Percentiles rank a stretch among this genome's conserved stretches.
phyloP scores from a whole-genome alignment of 2,113 vertebrate genomes.

The Lynx canadensis region DNA sequence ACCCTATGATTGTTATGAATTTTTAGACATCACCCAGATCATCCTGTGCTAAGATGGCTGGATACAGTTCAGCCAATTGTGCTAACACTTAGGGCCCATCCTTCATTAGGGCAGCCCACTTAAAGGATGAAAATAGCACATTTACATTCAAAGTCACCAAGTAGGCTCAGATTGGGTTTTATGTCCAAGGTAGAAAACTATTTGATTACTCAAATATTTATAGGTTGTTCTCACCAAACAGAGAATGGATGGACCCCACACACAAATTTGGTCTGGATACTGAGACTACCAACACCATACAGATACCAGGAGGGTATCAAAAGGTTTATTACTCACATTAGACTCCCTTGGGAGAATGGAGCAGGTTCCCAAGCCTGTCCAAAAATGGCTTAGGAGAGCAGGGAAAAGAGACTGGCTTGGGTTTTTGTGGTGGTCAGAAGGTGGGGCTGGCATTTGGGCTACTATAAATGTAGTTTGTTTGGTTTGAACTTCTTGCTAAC shows the following conservation, averaged over 20 bases:
- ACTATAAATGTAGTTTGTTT: neutral
- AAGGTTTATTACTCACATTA: neutral
- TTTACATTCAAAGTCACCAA: neutral
- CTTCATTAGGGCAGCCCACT: neutral
- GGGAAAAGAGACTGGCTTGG: neutral
- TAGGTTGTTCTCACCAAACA: neutral
- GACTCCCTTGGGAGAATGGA: neutral
- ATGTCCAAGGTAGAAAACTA: neutral
- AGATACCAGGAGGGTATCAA: neutral
- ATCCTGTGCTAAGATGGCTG: neutral
- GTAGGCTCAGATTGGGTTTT: neutral
- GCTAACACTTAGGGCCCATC: neutral
- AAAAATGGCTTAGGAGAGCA: neutral
- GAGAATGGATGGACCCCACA: neutral
- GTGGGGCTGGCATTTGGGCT: neutral
- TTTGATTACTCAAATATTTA: neutral
- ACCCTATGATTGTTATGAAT: neutral
- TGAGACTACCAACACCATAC: neutral
- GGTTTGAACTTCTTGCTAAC: neutral
- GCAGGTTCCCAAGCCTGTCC: neutral
- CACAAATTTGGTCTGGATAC: neutral
- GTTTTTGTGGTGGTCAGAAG: neutral
- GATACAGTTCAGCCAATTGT: neutral
- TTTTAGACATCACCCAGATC: neutral
- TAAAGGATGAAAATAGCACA: neutral